Evolutionary conservation across 2,113 vertebrate genomes (phyloP).

Genomic region (Notothenia rossii): DNA sequence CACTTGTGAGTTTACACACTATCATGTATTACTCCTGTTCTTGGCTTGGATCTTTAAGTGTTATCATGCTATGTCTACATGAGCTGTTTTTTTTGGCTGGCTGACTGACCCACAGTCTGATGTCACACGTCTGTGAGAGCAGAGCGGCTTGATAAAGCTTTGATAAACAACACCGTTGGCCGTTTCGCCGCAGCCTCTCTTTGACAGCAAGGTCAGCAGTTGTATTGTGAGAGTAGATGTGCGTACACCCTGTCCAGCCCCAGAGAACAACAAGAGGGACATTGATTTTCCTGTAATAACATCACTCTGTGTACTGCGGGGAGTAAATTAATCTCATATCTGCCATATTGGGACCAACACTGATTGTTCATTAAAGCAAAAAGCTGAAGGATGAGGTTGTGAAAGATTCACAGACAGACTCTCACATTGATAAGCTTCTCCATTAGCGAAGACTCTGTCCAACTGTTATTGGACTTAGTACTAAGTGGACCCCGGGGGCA

Average conservation of each 20-base stretch:
- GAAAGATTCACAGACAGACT: conserved; percentile 45
- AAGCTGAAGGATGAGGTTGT: conserved; percentile 43
- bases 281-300: conserved; percentile 84
- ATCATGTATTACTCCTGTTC: conserved; percentile 14
- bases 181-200: conserved; percentile 69
- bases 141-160: conserved; percentile 74
- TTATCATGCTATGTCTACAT: conserved; percentile 50
- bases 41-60: conserved; percentile 24
- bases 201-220: conserved; percentile 83
- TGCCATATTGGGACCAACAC: conserved; percentile 71
- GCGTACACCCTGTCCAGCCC: conserved; percentile 69
- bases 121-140: conserved; percentile 67
- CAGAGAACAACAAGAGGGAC: conserved; percentile 78
- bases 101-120: conserved; percentile 64
- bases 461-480: conserved; percentile 72
- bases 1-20: neutral
- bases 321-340: conserved; percentile 80
- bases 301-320: conserved; percentile 70
- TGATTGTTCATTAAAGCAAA: conserved; percentile 72
- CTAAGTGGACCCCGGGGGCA: conserved; percentile 70
- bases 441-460: conserved; percentile 65
- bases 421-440: conserved; percentile 67
- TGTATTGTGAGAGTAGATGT: conserved; percentile 84
- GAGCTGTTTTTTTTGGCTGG: conserved; percentile 26
- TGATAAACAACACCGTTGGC: conserved; percentile 74